These are phyloP conservation scores for Papilio machaon DNA, from an alignment of 1,140 invertebrate species.

Conservation along the genomic window DNA sequence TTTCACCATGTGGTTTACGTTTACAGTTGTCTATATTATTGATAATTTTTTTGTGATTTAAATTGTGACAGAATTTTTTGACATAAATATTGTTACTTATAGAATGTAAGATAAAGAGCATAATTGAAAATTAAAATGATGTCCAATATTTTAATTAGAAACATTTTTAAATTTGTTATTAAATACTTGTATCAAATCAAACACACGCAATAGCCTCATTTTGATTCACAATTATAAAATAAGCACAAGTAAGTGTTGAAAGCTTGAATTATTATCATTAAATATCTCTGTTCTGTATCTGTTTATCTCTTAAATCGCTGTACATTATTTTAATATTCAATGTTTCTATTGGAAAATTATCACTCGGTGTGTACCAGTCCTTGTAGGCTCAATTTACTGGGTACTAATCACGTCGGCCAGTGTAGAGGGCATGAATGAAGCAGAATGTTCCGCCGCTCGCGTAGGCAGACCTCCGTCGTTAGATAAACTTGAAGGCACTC, in stretches of 20 bases:
- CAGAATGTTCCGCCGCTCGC: slow-evolving; percentile 10
- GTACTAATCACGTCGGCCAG: slow-evolving; percentile 21
- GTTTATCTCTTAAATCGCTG: background rate
- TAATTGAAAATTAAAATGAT: too few relatives aligned
- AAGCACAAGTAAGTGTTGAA: background rate
- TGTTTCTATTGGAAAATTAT: background rate
- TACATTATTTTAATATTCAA: background rate
- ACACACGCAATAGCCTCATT: background rate
- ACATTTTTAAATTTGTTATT: background rate
- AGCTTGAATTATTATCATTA: background rate
- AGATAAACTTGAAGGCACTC: slow-evolving; percentile 32
- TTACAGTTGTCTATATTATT: background rate
- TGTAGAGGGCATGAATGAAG: slow-evolving; percentile 34
- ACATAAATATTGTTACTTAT: too few relatives aligned
- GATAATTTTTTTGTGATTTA: background rate
- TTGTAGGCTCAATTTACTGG: slow-evolving; percentile 26
- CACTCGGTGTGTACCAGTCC: background rate
- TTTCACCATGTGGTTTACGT: background rate
- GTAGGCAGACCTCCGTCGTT: slow-evolving; percentile 32
- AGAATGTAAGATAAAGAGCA: too few relatives aligned
- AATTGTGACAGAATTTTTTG: background rate
- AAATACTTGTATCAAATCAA: background rate
- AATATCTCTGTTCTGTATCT: background rate
- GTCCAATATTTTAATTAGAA: too few relatives aligned
- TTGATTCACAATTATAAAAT: background rate